Evolutionary conservation across 2,888 invertebrate genomes (phyloP).

Genomic region (Frankliniella intonsa): DNA sequence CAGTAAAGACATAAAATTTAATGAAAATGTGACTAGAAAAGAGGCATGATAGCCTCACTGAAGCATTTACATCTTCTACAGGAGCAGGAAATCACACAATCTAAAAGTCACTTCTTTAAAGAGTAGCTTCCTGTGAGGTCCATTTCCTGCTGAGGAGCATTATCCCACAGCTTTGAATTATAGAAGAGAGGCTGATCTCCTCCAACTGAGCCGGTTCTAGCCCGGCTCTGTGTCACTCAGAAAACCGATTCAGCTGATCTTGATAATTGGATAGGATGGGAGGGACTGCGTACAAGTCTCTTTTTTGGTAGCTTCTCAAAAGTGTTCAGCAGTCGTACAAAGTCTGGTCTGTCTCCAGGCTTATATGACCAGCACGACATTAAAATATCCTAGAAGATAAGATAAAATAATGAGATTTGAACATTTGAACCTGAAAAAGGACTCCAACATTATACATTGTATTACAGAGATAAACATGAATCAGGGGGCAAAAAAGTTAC

Average conservation of each 20-base stretch:
- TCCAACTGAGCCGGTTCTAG: slow-evolving; percentile 21
- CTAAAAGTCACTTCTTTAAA: not conserved
- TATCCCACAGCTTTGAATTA: not conserved
- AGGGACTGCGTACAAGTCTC: slow-evolving; percentile 91
- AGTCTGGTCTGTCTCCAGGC: slow-evolving; percentile 81
- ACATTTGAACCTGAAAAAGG: not conserved
- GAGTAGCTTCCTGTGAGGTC: not conserved
- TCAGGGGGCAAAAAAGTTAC: too few relatives aligned
- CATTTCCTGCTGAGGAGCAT: not conserved
- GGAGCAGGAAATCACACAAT: not conserved
- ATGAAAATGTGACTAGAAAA: slow-evolving; percentile 10
- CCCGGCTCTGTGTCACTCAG: slow-evolving; percentile 47
- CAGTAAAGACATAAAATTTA: not conserved
- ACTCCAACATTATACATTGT: too few relatives aligned
- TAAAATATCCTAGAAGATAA: slow-evolving; percentile 73
- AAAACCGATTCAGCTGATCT: slow-evolving; percentile 95
- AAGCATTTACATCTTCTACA: not conserved
- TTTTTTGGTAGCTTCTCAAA: slow-evolving; percentile 93
- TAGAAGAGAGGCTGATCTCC: slow-evolving; percentile 5
- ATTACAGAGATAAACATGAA: too few relatives aligned
- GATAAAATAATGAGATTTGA: not conserved
- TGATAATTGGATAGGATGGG: slow-evolving; percentile 94
- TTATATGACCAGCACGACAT: slow-evolving; percentile 95
- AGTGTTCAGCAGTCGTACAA: slow-evolving; percentile 71
- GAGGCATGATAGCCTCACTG: not conserved